Conservation (phyloP, 2,888 invertebrate genomes). For the Andrena flavipes region DNA sequence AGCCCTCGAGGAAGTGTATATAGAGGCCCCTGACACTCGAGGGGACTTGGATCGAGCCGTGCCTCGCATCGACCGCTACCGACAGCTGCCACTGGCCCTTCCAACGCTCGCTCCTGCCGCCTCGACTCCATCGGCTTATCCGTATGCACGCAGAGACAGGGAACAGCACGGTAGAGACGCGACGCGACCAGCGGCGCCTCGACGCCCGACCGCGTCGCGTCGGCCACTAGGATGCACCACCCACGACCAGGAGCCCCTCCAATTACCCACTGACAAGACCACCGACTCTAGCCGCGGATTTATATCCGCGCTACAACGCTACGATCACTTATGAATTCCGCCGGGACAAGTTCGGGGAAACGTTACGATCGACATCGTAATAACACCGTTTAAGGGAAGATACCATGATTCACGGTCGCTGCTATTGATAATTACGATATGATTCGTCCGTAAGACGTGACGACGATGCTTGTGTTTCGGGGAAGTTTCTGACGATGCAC, state of each 20-base stretch:
- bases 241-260: not conserved
- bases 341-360: slow-evolving; percentile 39
- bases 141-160: slow-evolving; percentile 34
- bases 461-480: not conserved
- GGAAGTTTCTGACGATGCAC: not conserved
- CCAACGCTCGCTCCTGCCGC: slow-evolving; percentile 50
- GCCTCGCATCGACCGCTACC: slow-evolving; percentile 47
- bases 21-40: slow-evolving; percentile 22
- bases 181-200: slow-evolving; percentile 5
- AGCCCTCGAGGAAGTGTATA: slow-evolving; percentile 52
- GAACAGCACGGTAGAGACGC: not conserved
- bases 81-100: slow-evolving; percentile 66
- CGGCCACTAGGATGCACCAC: slow-evolving; percentile 1
- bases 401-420: slow-evolving; percentile 44
- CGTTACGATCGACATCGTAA: slow-evolving; percentile 29
- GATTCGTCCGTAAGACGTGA: not conserved
- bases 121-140: slow-evolving; percentile 58
- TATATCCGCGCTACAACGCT: slow-evolving; percentile 10
- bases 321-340: slow-evolving; percentile 27
- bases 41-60: slow-evolving; percentile 47
- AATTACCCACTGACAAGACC: slow-evolving; percentile 39
- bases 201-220: not conserved
- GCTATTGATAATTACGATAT: not conserved
- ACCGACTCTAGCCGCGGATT: not conserved
- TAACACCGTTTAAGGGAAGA: slow-evolving; percentile 10